Base-by-base conservation (phyloP, 2,797 vertebrate species). In the Sebastes aleutianus region DNA sequence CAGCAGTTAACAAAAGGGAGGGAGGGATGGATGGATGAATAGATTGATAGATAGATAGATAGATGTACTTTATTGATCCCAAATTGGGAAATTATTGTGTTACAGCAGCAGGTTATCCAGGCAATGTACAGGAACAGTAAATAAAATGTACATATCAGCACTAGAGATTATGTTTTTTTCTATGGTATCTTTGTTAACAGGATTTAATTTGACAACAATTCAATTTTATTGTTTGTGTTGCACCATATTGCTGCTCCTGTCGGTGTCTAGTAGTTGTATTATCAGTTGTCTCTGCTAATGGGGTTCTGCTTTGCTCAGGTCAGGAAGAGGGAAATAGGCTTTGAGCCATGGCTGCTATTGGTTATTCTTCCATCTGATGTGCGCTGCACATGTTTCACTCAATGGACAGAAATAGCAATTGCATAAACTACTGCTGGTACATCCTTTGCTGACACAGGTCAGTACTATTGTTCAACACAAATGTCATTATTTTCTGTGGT, bases 281-380 rank as follows among this genome's bases (percentile, higher is more conserved):
- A 27, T 72, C 16, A 53, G 26, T 27, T 18, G 13, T 70, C 59
- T 32, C 16, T 5, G 32, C n/a, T 78, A 61, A 82, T 77, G 43
- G 22, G 65, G 22, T n/a, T 80, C 62, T 76, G 76, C 20, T 74
- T 26, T 29, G 57, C 18, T 68, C 32, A 67, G 22, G 72, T 84
- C 76, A 74, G 36, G 20, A 70, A 75, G 56, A 71, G 18, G 57
- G 34, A 83, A 85, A 70, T 18, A 16, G 57, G 12, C 36, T 68
- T n/a, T n/a, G 22, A 71, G 64, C 78, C 68, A 58, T 70, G 56
- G 22, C 54, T 74, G 29, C 9, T 77, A 34, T 67, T 32, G 11
- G 67, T 71, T 63, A 20, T 63, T 50, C 36, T 50, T 47, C 34
- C 56, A 32, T 67, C 24, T 70, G 67, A 76, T 61, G n/a, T 39